phyloP scores from a whole-genome alignment of 2,797 vertebrate genomes.

The Anisognathus igniventris region DNA sequence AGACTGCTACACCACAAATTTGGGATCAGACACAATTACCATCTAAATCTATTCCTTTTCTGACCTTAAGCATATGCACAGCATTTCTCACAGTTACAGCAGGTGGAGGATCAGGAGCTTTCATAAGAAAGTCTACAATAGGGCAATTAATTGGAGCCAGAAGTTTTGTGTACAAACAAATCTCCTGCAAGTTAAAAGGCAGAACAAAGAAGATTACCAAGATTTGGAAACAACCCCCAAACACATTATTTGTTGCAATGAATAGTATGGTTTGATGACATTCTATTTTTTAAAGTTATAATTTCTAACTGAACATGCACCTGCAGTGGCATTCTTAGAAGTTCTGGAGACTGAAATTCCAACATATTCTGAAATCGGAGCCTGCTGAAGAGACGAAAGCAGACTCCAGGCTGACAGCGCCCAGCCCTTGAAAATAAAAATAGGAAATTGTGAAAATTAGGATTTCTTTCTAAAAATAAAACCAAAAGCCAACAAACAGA shows the following conservation, averaged over 20 bases:
- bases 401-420: slow-evolving; percentile 88
- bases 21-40: not conserved
- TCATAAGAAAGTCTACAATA: slow-evolving; percentile 88
- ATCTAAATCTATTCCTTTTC: not conserved
- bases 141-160: slow-evolving; percentile 84
- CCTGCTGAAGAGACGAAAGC: slow-evolving; percentile 90
- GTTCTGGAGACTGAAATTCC: slow-evolving; percentile 91
- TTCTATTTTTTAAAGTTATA: not conserved
- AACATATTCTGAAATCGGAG: slow-evolving; percentile 89
- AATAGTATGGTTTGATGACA: not conserved
- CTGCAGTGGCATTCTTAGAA: slow-evolving; percentile 92
- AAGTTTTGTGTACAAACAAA: slow-evolving; percentile 94
- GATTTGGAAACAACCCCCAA: not conserved
- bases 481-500: not conserved
- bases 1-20: not conserved
- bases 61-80: slow-evolving; percentile 91
- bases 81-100: slow-evolving; percentile 84
- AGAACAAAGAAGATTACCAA: not conserved
- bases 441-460: not conserved
- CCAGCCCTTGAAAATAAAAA: slow-evolving; percentile 84
- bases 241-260: not conserved
- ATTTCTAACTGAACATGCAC: slow-evolving; percentile 65
- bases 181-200: slow-evolving; percentile 77
- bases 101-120: slow-evolving; percentile 90
- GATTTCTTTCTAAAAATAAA: not conserved